Evolutionary conservation across 2,113 vertebrate genomes (phyloP), one percentile per base, ranked within the genome.

Genomic region (Raja brachyura): DNA sequence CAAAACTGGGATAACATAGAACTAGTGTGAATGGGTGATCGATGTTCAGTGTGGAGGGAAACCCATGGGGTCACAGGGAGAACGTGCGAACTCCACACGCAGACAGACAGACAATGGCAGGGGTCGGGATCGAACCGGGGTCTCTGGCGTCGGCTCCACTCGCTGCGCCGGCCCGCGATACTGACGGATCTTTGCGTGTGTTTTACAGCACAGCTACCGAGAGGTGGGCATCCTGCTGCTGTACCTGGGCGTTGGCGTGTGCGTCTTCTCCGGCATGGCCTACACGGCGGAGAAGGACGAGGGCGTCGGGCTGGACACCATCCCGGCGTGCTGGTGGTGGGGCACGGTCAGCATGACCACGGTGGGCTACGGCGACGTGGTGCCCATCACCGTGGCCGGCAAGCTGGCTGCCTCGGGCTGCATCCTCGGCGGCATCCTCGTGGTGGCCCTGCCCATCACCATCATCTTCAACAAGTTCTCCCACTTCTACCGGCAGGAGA

Each of bases 391-490:
- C 0, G 97, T 98, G 93, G 97, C 96, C 0, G 99, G 98, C 93
- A 99, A 99, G 96, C 95, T 99, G 95, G 99, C 98, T 0, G 99
- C 98, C 54, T 97, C 98, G 0, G 98, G 98, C 93, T 99, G 99
- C 95, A 99, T 99, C 95, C 96, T 99, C 4, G 97, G 98, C 0
- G 98, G 99, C 93, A 99, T 98, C 94, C 96, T 99, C 94, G 98
- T 99, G 6, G 98, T 99, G 93, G 98, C 98, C 0, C 96, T 99
- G 94, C 99, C 99, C 95, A 99, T 99, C 96, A 99, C 99, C 93
- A 98, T 99, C 96, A 99, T 99, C 96, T 99, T 99, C 96, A 99
- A 99, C 96, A 99, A 99, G 96, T 99, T 99, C 96, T 99, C 98
- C 75, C 98, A 98, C 95, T 99, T 99, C 96, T 99, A 99, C 95